A percentile compares a stretch with the other conserved stretches of the same genome.
These are phyloP conservation scores for Drosophila rellima DNA, from an alignment of 2,888 invertebrate genomes.

Conservation along the genomic window DNA sequence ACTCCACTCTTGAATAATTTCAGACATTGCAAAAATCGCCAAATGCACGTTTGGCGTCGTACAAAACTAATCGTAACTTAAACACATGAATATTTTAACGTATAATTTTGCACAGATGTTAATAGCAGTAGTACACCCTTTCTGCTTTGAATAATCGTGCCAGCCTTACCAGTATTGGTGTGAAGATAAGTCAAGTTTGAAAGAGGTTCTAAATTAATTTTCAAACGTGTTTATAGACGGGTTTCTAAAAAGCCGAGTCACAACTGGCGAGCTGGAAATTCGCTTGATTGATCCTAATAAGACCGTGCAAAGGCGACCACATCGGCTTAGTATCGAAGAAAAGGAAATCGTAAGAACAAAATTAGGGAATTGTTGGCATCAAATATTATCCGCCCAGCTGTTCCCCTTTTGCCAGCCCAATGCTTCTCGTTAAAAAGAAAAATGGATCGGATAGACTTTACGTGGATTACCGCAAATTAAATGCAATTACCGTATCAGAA, in stretches of 20 bases:
- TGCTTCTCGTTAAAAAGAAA: conserved; percentile 20
- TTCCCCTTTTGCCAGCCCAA: conserved; percentile 20
- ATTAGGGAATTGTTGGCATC: conserved; percentile 19
- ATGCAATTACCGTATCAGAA: conserved; percentile 18
- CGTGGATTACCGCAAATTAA: conserved; percentile 23
- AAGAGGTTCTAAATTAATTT: not conserved
- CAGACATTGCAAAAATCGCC: no score
- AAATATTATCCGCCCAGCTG: conserved; percentile 26
- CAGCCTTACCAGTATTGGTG: no score
- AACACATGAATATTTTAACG: no score
- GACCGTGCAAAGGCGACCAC: conserved; percentile 14
- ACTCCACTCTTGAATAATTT: no score
- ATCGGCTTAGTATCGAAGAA: conserved; percentile 7
- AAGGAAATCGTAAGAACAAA: conserved; percentile 7
- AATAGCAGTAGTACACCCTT: no score
- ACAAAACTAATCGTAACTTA: no score
- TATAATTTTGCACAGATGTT: no score
- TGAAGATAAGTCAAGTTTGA: not conserved
- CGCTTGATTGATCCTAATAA: no score
- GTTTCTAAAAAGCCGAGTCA: conserved; percentile 1
- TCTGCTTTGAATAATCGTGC: no score
- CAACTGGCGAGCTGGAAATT: no score
- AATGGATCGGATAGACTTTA: conserved; percentile 21
- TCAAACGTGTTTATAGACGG: not conserved
- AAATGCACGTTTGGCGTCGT: no score